Base-by-base conservation (phyloP, 30 jellyfish, hydroid and myxozoan genomes). In the Turritopsis rubra region DNA sequence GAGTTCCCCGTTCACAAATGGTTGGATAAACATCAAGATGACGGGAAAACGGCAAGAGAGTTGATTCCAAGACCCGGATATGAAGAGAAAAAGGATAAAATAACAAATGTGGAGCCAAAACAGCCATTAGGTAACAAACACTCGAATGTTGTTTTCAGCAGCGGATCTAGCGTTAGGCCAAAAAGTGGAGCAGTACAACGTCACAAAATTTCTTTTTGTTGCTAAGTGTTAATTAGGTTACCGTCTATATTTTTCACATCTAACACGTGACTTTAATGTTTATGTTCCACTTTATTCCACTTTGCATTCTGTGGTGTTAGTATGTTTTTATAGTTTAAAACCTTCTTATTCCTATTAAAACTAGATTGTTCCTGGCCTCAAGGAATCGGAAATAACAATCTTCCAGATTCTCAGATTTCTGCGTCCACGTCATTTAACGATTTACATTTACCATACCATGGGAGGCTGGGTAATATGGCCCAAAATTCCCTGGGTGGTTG, bases 351-450 rank as follows among this genome's bases (percentile, higher is more conserved):
- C n/a, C n/a, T n/a, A n/a, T 41, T 41, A 41, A 41, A 41, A 41
- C 60, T 82, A 93, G 99, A 89, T 75, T 94, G 99, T 75, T 83
- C 95, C 75, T 86, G 96, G 96, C 97, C 99, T 16, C 87, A 90
- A 72, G 99, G 99, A 29, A 78, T 94, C 72, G 85, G 95, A 54
- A 94, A 81, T 79, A 93, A 90, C 85, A 79, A 78, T 29, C 65
- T 94, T 5, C 85, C 96, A 16, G 99, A 94, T 77, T 30, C 95
- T 21, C 99, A 94, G 79, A 85, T 94, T 9, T 82, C 97, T 29
- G 99, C 99, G 68, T 94, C 99, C 80, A 94, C 99, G 1, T 94
- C 99, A 74, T 94, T 94, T 82, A 94, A 94, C 82, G 99, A 94
- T 60, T 65, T 88, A 75, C 99, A 94, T 79, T 86, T 94, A n/a